Percentiles rank a stretch among this genome's conserved stretches.
phyloP scores from a whole-genome alignment of 2,888 invertebrate species.

The Ypsolopha scabrella region DNA sequence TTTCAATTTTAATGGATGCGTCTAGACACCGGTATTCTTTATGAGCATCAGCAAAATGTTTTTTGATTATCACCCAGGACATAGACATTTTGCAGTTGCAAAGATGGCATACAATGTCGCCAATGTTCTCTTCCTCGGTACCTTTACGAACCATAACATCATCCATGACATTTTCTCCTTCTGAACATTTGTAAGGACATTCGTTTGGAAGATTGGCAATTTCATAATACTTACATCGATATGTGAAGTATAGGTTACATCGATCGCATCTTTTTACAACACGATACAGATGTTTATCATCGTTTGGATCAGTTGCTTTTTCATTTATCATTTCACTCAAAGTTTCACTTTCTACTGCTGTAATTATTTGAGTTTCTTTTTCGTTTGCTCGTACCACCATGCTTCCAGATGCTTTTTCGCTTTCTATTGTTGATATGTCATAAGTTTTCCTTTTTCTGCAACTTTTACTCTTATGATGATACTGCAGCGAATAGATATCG shows the following conservation, averaged over 20 bases:
- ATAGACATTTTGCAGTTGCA: slow-evolving; percentile 35
- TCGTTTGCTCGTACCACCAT: too few relatives aligned
- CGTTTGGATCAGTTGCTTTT: too few relatives aligned
- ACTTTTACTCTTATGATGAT: slow-evolving; percentile 35
- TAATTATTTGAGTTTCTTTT: too few relatives aligned
- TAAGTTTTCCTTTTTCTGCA: slow-evolving; percentile 8
- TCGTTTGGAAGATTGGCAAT: slow-evolving; percentile 36
- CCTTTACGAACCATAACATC: not conserved
- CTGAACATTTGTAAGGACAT: slow-evolving; percentile 44
- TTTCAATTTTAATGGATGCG: slow-evolving; percentile 20
- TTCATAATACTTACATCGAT: slow-evolving; percentile 38
- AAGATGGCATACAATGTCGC: slow-evolving; percentile 32
- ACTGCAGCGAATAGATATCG: slow-evolving; percentile 21
- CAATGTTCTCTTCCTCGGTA: not conserved
- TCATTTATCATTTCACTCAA: too few relatives aligned
- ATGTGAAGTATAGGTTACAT: slow-evolving; percentile 41
- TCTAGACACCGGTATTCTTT: slow-evolving; percentile 42
- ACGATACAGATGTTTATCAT: slow-evolving; percentile 19
- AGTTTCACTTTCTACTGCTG: too few relatives aligned
- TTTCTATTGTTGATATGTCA: too few relatives aligned
- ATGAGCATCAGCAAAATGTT: slow-evolving; percentile 40
- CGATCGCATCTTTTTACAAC: slow-evolving; percentile 45
- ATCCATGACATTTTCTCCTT: slow-evolving; percentile 10
- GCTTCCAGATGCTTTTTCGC: too few relatives aligned
- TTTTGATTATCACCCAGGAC: slow-evolving; percentile 43